Evolutionary conservation across 2,797 vertebrate genomes (phyloP).

Genomic region (Astyanax mexicanus): DNA sequence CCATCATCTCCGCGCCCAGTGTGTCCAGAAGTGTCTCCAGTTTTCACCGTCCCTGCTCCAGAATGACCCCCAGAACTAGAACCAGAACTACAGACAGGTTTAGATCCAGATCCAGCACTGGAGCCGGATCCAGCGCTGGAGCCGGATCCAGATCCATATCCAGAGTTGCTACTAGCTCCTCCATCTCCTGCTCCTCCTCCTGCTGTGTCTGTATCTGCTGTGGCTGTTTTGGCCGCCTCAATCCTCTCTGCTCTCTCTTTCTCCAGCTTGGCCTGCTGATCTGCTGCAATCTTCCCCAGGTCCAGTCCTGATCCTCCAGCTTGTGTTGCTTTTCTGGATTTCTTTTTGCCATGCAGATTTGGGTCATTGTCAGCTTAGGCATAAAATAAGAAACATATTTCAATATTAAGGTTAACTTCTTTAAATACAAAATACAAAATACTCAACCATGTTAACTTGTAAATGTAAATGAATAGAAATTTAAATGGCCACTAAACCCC

Average conservation of each 20-base stretch:
- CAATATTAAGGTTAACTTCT: background rate
- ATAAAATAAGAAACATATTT: background rate
- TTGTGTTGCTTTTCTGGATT: conserved; percentile 70
- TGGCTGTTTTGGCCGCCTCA: conserved; percentile 61
- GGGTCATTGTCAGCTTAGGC: conserved; percentile 68
- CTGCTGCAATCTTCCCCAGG: conserved; percentile 69
- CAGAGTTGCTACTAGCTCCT: conserved; percentile 2
- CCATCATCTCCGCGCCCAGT: background rate
- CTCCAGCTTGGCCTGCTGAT: conserved; percentile 72
- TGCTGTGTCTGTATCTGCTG: conserved; percentile 51
- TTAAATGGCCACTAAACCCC: too few relatives aligned
- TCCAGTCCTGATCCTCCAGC: conserved; percentile 72
- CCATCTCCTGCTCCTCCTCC: conserved; percentile 42
- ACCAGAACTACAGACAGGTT: background rate
- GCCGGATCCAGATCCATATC: conserved; percentile 1
- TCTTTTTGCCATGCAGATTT: conserved; percentile 68
- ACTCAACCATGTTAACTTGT: too few relatives aligned
- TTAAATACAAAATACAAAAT: too few relatives aligned
- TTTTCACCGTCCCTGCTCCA: background rate
- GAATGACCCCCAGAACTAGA: background rate
- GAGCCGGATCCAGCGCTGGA: background rate
- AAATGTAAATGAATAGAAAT: too few relatives aligned
- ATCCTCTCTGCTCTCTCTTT: conserved; percentile 66
- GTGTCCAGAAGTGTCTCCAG: background rate
- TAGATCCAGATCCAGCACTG: background rate